Percentiles rank a stretch among this genome's conserved stretches.
Conservation (phyloP, 2,113 vertebrate species). For the Aspidoscelis tigris region DNA sequence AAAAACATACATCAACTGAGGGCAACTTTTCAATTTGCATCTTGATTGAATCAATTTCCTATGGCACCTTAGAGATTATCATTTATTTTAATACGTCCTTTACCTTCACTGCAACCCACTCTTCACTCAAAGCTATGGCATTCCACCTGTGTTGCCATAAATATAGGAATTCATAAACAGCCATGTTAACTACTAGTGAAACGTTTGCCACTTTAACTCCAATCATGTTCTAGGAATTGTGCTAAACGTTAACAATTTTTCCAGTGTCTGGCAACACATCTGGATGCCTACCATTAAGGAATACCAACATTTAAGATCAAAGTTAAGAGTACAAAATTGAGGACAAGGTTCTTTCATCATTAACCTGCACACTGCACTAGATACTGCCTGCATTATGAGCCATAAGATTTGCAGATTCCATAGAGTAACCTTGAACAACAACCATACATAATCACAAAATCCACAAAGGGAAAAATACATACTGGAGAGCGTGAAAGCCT, state of each 20-base stretch:
- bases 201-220: background rate
- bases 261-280: background rate
- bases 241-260: background rate
- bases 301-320: background rate
- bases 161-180: background rate
- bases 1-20: background rate
- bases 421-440: background rate
- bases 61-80: too few relatives aligned
- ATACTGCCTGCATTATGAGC: background rate
- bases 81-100: background rate
- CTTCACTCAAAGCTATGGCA: background rate
- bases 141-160: background rate
- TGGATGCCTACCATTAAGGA: too few relatives aligned
- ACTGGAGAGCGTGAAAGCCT: conserved; percentile 70
- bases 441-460: conserved; percentile 4
- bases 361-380: background rate
- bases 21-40: background rate
- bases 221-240: background rate
- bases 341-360: too few relatives aligned
- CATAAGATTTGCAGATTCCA: background rate
- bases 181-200: background rate
- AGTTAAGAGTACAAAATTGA: background rate
- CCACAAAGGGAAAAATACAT: conserved; percentile 67
- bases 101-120: background rate
- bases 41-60: too few relatives aligned